Evolutionary conservation across 2,888 invertebrate species (phyloP).

Genomic region (Caenorhabditis zanzibari): DNA sequence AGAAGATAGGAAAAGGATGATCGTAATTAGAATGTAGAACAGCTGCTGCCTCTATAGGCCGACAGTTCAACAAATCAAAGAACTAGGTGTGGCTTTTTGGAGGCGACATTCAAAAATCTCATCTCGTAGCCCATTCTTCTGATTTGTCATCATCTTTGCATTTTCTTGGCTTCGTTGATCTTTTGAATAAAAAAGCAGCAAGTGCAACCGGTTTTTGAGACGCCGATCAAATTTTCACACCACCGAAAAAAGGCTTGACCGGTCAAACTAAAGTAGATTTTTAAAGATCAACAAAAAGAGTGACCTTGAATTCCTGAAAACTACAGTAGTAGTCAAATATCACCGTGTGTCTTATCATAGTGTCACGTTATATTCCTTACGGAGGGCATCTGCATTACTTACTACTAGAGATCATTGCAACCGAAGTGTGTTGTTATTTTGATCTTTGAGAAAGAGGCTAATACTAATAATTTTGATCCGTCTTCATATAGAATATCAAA

Average conservation of each 20-base stretch:
- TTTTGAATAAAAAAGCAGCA: slow-evolving; percentile 29
- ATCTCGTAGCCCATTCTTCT: slow-evolving; percentile 12
- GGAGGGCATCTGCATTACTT: neutral
- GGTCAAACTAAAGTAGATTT: slow-evolving; percentile 36
- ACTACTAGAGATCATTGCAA: neutral
- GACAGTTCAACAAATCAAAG: slow-evolving; percentile 52
- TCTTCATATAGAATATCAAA: neutral
- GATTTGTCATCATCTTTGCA: slow-evolving; percentile 44
- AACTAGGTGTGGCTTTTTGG: slow-evolving; percentile 26
- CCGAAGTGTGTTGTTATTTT: neutral
- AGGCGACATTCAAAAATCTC: slow-evolving; percentile 14
- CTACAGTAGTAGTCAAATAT: too few relatives aligned
- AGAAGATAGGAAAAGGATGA: neutral
- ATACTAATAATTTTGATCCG: neutral
- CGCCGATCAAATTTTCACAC: slow-evolving; percentile 39
- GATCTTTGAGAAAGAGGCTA: neutral
- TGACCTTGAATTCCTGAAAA: too few relatives aligned
- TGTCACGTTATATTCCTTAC: too few relatives aligned
- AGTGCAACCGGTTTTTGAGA: slow-evolving; percentile 31
- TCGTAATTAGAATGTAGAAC: slow-evolving; percentile 26
- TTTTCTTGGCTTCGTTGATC: slow-evolving; percentile 34
- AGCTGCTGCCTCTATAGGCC: neutral
- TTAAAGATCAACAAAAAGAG: too few relatives aligned
- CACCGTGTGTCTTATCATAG: too few relatives aligned
- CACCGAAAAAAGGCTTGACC: neutral